Percentiles rank a stretch among this genome's conserved stretches.
phyloP scores from a whole-genome alignment of 2,888 invertebrate genomes.

The Dynastes grantii region DNA sequence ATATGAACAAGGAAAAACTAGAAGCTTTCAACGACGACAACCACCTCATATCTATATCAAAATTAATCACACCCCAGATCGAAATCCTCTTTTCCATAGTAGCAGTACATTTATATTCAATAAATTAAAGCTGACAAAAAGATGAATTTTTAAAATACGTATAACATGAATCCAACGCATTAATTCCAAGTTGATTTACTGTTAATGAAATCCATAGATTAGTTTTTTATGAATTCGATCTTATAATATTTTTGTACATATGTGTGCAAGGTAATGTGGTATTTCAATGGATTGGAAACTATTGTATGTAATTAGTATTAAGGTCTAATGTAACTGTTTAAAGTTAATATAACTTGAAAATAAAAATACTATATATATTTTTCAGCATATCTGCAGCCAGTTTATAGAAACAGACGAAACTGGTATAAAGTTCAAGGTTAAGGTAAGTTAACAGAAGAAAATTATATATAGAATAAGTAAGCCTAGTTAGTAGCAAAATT shows the following conservation, averaged over 20 bases:
- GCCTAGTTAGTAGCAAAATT: not conserved
- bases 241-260: conserved; percentile 26
- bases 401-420: not conserved
- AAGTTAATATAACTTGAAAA: conserved; percentile 11
- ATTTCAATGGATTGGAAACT: not conserved
- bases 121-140: conserved; percentile 1
- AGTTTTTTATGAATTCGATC: not conserved
- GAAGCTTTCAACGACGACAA: conserved; percentile 56
- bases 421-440: not conserved
- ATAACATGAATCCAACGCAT: conserved; percentile 1
- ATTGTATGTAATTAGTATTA: conserved; percentile 6
- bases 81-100: not conserved
- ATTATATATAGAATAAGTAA: not conserved
- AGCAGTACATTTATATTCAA: not conserved
- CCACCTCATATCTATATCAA: conserved; percentile 13
- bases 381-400: conserved; percentile 17
- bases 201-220: not conserved
- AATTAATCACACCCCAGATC: not conserved
- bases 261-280: conserved; percentile 4
- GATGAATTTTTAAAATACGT: not conserved
- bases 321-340: not conserved
- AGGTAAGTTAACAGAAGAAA: not conserved
- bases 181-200: conserved; percentile 10
- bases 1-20: conserved; percentile 62
- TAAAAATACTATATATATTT: conserved; percentile 3